phyloP scores from a whole-genome alignment of 2,113 vertebrate genomes.

The Illadopsis cleaveri region DNA sequence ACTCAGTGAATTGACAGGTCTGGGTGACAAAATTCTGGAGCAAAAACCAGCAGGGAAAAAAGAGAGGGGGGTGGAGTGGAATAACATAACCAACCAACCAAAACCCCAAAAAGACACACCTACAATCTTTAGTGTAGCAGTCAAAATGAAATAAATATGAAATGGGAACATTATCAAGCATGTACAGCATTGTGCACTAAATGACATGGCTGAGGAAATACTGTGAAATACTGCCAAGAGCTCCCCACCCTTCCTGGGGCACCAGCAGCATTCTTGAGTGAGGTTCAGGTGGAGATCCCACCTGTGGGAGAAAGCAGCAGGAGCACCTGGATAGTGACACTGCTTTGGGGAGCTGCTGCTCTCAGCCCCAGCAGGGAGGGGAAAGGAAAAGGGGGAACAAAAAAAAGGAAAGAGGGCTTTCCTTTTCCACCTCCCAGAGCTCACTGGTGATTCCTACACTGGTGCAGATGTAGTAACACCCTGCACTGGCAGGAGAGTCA shows the following conservation, averaged over 20 bases:
- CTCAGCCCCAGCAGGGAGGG: not conserved
- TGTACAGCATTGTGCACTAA: not conserved
- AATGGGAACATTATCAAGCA: not conserved
- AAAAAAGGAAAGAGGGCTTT: not conserved
- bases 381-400: not conserved
- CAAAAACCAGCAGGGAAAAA: not conserved
- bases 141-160: not conserved
- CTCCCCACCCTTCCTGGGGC: not conserved
- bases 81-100: not conserved
- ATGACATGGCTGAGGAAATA: not conserved
- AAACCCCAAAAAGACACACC: too few species aligned
- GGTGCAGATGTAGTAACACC: not conserved
- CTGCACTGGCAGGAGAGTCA: not conserved
- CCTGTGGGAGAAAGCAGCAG: not conserved
- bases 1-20: not conserved
- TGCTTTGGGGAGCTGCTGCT: not conserved
- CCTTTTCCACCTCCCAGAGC: not conserved
- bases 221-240: not conserved
- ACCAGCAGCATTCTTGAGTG: not conserved
- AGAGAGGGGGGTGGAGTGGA: fast-evolving
- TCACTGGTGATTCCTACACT: not conserved
- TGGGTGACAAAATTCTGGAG: not conserved
- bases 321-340: fast-evolving
- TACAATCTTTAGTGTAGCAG: not conserved
- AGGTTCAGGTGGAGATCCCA: not conserved